Evolutionary conservation across 2,797 vertebrate genomes (phyloP).

Genomic region (Brachymystax lenok): DNA sequence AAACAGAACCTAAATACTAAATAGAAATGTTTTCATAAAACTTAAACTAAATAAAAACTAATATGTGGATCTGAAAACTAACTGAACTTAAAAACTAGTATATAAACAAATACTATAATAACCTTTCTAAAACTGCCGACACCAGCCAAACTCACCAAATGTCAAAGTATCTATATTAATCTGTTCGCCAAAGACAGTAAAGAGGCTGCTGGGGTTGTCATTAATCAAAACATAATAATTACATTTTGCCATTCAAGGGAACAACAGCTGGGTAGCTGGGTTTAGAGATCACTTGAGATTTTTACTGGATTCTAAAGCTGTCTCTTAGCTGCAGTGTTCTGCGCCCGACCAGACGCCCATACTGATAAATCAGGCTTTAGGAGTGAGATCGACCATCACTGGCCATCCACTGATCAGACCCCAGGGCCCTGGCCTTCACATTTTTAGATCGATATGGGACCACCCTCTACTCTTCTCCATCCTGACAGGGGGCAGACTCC

Average conservation of each 20-base stretch:
- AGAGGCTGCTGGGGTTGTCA: slow-evolving; percentile 20
- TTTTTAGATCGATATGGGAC: slow-evolving; percentile 46
- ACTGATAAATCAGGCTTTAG: slow-evolving; percentile 49
- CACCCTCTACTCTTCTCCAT: slow-evolving; percentile 29
- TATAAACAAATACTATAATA: too few relatives aligned
- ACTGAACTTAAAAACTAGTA: too few relatives aligned
- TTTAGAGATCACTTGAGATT: slow-evolving; percentile 31
- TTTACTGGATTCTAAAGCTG: slow-evolving; percentile 38
- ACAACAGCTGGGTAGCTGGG: slow-evolving; percentile 32
- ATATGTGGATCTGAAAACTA: too few relatives aligned
- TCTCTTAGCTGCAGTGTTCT: slow-evolving; percentile 20
- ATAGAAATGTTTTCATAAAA: too few relatives aligned
- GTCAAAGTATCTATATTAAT: slow-evolving; percentile 66
- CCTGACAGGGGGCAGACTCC: slow-evolving; percentile 11
- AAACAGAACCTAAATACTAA: too few relatives aligned
- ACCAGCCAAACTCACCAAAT: slow-evolving; percentile 51
- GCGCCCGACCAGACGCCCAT: slow-evolving; percentile 35
- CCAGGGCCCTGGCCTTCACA: slow-evolving; percentile 31
- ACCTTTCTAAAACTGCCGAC: slow-evolving; percentile 30
- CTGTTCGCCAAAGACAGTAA: slow-evolving; percentile 40
- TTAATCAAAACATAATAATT: slow-evolving; percentile 40
- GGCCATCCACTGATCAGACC: slow-evolving; percentile 36
- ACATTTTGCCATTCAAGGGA: slow-evolving; percentile 50
- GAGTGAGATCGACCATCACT: slow-evolving; percentile 21
- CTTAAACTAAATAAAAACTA: too few relatives aligned